Conservation (phyloP, 2,113 vertebrate species). For the Caranx ignobilis region DNA sequence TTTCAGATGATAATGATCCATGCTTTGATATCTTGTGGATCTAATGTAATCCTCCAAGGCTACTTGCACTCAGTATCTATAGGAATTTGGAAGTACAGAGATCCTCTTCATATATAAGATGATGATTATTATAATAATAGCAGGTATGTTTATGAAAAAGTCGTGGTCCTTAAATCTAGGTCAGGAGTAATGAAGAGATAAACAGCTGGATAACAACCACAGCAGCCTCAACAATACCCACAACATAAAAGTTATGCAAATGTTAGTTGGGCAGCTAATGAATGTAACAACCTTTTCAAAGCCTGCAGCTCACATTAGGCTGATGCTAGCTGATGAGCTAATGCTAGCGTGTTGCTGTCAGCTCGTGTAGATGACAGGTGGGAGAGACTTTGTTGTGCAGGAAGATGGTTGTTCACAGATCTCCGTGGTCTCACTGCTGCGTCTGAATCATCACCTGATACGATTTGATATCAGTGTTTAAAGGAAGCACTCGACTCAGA, state of each 20-base stretch:
- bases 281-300: background rate
- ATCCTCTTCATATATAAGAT: background rate
- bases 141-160: background rate
- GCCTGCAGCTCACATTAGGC: background rate
- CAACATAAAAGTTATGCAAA: slow-evolving; percentile 21
- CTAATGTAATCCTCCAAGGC: background rate
- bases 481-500: background rate
- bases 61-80: slow-evolving; percentile 5
- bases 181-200: slow-evolving; percentile 7
- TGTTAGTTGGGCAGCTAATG: background rate
- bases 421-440: background rate
- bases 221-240: slow-evolving; percentile 2
- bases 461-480: background rate
- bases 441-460: background rate
- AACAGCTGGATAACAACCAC: background rate
- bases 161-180: background rate
- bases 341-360: background rate
- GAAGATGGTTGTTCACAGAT: background rate
- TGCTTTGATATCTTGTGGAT: background rate
- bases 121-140: background rate
- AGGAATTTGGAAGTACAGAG: background rate
- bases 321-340: background rate
- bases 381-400: no score
- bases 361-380: background rate
- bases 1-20: background rate